These are phyloP conservation scores for Tragelaphus scriptus DNA, from an alignment of 2,113 vertebrate species.

Conservation along the genomic window DNA sequence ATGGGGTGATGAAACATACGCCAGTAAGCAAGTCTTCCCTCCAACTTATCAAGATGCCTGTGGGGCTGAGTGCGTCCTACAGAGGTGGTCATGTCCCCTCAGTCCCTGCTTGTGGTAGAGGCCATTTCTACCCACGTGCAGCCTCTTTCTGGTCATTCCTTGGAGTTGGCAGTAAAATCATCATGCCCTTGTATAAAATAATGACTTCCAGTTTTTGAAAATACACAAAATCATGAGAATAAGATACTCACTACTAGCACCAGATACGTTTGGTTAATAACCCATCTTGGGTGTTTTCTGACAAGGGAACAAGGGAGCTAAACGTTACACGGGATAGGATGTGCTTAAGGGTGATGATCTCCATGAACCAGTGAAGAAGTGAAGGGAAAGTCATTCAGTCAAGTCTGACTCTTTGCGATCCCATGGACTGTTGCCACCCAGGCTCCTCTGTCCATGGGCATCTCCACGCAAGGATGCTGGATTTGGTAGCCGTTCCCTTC, in stretches of 20 bases:
- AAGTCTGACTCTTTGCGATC: background rate
- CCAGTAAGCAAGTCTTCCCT: background rate
- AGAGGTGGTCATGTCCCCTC: background rate
- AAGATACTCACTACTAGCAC: background rate
- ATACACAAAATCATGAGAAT: background rate
- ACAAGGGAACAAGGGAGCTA: too few relatives aligned
- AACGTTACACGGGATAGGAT: rapidly evolving
- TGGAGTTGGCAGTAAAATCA: too few relatives aligned
- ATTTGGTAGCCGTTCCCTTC: background rate
- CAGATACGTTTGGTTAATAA: rapidly evolving
- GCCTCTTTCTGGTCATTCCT: too few relatives aligned
- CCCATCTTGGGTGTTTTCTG: background rate
- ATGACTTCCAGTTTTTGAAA: background rate
- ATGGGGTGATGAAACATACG: background rate
- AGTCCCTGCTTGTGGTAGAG: too few relatives aligned
- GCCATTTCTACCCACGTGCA: background rate
- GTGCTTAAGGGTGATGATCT: too few relatives aligned
- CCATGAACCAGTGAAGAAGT: background rate
- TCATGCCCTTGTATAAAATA: background rate
- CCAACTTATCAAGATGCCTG: background rate
- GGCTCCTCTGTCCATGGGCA: background rate
- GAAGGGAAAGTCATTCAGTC: background rate
- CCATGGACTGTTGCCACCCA: background rate
- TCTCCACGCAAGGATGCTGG: background rate
- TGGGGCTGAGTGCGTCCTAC: background rate